Evolutionary conservation across 2,888 invertebrate genomes (phyloP).

Genomic region (Eledone cirrhosa): DNA sequence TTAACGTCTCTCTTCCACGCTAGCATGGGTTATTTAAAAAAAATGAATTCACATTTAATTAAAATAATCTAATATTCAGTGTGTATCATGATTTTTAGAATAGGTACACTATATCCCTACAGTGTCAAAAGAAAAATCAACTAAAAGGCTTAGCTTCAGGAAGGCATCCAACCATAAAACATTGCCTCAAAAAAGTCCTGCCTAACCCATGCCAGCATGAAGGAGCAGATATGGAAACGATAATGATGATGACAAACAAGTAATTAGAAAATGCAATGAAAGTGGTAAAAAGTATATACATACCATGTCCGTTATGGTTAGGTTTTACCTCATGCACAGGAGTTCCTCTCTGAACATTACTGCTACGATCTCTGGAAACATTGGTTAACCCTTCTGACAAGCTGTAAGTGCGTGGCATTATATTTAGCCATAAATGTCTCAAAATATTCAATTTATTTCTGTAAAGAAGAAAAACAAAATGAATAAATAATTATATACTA

Average conservation of each 20-base stretch:
- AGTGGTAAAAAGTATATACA: not conserved
- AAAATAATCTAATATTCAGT: too few relatives aligned
- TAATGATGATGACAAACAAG: not conserved
- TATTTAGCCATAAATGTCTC: not conserved
- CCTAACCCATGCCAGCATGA: not conserved
- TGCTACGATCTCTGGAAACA: not conserved
- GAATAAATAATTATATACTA: too few relatives aligned
- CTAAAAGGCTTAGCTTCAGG: not conserved
- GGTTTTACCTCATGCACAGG: not conserved
- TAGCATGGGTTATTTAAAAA: too few relatives aligned
- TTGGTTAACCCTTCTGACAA: not conserved
- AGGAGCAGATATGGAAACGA: too few relatives aligned
- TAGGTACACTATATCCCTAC: too few relatives aligned
- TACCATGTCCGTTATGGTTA: slow-evolving; percentile 14
- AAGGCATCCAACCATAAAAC: too few relatives aligned
- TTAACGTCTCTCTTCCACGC: too few relatives aligned
- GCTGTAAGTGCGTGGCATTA: slow-evolving; percentile 20
- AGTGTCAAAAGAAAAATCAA: too few relatives aligned
- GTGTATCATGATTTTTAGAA: too few relatives aligned
- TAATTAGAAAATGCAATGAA: not conserved
- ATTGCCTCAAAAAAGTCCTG: not conserved
- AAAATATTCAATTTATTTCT: too few relatives aligned
- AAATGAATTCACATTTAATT: too few relatives aligned
- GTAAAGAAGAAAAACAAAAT: too few relatives aligned
- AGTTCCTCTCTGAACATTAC: not conserved